Percentiles rank a stretch among this genome's conserved stretches.
Conservation (phyloP, 2,113 vertebrate genomes). For the Laticauda colubrina region DNA sequence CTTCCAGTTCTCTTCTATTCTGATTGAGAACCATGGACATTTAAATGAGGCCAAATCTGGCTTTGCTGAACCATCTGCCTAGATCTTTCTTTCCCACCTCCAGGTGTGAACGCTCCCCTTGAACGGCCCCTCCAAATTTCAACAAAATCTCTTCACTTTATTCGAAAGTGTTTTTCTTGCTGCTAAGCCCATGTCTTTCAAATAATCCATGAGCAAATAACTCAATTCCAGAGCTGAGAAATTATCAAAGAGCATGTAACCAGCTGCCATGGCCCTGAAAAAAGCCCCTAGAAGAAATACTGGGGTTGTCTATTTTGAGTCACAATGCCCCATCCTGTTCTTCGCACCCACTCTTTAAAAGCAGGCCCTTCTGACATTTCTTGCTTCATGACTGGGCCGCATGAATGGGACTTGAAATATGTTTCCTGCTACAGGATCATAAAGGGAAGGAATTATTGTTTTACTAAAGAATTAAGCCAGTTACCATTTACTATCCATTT, state of each 20-base stretch:
- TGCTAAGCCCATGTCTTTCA: conserved; percentile 75
- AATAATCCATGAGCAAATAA: conserved; percentile 82
- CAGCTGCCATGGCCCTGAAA: conserved; percentile 80
- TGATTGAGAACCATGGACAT: background rate
- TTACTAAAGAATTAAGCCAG: conserved; percentile 53
- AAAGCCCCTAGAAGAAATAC: conserved; percentile 72
- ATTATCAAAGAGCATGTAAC: conserved; percentile 87
- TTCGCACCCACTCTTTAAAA: conserved; percentile 69
- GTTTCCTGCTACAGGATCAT: conserved; percentile 65
- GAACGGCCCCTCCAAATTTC: conserved; percentile 37
- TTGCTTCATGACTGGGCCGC: conserved; percentile 73
- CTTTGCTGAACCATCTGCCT: conserved; percentile 7
- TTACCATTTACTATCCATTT: conserved; percentile 56
- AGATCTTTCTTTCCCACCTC: conserved; percentile 22
- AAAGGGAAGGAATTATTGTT: conserved; percentile 53
- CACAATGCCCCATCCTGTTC: conserved; percentile 74
- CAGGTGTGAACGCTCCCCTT: conserved; percentile 35
- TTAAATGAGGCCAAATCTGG: background rate
- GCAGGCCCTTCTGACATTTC: conserved; percentile 71
- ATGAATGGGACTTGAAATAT: conserved; percentile 73
- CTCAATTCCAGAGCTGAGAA: conserved; percentile 74
- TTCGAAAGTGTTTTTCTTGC: conserved; percentile 72
- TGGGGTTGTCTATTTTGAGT: conserved; percentile 62
- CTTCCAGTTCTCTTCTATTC: background rate
- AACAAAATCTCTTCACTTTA: conserved; percentile 58